These are phyloP conservation scores for Scartelaos histophorus DNA, from an alignment of 2,113 vertebrate species.

Conservation along the genomic window DNA sequence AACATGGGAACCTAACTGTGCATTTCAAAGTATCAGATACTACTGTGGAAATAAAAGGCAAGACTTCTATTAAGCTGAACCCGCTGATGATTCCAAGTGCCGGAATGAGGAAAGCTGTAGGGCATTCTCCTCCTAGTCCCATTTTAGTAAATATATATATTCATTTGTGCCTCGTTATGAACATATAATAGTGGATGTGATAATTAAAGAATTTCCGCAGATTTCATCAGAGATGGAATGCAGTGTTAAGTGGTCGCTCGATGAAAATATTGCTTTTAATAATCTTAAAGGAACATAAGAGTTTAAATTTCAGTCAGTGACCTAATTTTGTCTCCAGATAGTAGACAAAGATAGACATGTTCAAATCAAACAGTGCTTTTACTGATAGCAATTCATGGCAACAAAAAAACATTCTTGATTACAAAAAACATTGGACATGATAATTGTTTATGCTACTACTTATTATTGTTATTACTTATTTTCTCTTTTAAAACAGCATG, in stretches of 20 bases:
- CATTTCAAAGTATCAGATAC: slow-evolving; percentile 19
- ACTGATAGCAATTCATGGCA: too few species aligned
- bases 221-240: slow-evolving; percentile 21
- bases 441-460: too few species aligned
- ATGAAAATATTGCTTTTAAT: slow-evolving; percentile 27
- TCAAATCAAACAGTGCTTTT: background rate
- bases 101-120: slow-evolving; percentile 21
- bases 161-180: slow-evolving; percentile 38
- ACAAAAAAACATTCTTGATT: too few species aligned
- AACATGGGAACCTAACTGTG: slow-evolving; percentile 3
- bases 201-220: slow-evolving; percentile 16
- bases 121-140: slow-evolving; percentile 10
- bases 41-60: slow-evolving; percentile 23
- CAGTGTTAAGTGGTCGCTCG: slow-evolving; percentile 24
- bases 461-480: too few species aligned
- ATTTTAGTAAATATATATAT: slow-evolving; percentile 27
- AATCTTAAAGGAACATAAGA: background rate
- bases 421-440: too few species aligned
- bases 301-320: too few species aligned
- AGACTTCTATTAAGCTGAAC: slow-evolving; percentile 34
- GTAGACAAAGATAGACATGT: background rate
- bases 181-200: slow-evolving; percentile 35
- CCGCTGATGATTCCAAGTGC: slow-evolving; percentile 30
- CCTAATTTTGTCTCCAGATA: too few species aligned
- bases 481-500: too few species aligned